A percentile compares a stretch with the other conserved stretches of the same genome.
phyloP scores from a whole-genome alignment of 2,888 invertebrate species.

The Noctua janthina region DNA sequence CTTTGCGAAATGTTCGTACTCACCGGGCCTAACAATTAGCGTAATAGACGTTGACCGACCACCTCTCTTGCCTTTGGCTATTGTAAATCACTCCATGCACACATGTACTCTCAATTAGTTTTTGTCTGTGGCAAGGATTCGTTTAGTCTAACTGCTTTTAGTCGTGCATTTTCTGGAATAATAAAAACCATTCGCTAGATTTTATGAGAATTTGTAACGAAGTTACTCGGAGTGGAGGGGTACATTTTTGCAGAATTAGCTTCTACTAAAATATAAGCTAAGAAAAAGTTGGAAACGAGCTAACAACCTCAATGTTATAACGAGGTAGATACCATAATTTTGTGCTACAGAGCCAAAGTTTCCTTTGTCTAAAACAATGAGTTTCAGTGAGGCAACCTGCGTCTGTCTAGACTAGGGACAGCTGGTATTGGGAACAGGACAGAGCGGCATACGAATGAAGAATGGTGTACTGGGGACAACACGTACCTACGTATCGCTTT shows the following conservation, averaged over 20 bases:
- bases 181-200: background rate
- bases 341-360: constrained; percentile 67
- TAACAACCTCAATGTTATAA: constrained; percentile 66
- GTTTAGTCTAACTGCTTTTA: constrained; percentile 8
- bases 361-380: constrained; percentile 76
- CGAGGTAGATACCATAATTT: constrained; percentile 71
- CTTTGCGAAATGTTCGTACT: constrained; percentile 75
- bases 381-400: constrained; percentile 72
- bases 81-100: constrained; percentile 65
- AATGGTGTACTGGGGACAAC: constrained; percentile 57
- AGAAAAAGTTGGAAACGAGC: constrained; percentile 57
- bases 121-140: constrained; percentile 30
- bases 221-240: background rate
- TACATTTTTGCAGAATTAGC: constrained; percentile 34
- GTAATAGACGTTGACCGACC: constrained; percentile 78
- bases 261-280: constrained; percentile 44
- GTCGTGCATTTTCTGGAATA: background rate
- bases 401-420: constrained; percentile 68
- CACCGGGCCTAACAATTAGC: constrained; percentile 77
- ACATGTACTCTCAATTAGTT: constrained; percentile 52
- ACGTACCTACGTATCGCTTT: constrained; percentile 54
- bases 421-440: constrained; percentile 65
- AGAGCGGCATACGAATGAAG: constrained; percentile 73
- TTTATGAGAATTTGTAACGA: constrained; percentile 7
- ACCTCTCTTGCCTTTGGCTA: constrained; percentile 58